Evolutionary conservation across 2,113 vertebrate genomes (phyloP), one percentile per base, ranked within the genome.

Genomic region (Gymnorhina tibicen): DNA sequence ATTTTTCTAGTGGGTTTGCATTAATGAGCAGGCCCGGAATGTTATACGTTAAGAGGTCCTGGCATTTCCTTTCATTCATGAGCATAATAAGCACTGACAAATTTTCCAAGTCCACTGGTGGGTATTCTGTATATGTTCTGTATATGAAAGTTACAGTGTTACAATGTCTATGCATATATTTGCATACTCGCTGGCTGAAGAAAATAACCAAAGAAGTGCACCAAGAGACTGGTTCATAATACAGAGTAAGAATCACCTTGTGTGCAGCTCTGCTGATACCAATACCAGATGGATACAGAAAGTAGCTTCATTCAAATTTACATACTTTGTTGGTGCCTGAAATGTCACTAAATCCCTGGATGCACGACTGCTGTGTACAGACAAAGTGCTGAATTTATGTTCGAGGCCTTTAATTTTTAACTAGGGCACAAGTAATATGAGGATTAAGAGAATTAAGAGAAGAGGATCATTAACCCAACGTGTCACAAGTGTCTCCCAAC

Each of bases 361-460:
- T 20, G 6, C 58, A 46, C 46, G 32, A 41, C 32, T 83, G 37
- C 15, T 87, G 50, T 50, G 16, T 53, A 35, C 41, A 87, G 60
- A 62, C 16, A 81, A 94, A 94, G 32, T 46, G 33, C n/a, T 13
- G 30, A 62, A 52, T 85, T 63, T 67, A 41, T 60, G 11, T 53
- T 80, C 6, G 10, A 87, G n/a, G 44, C 35, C 49, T 89, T 87
- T 49, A n/a, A 27, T 85, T 95, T 93, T 90, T 79, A 96, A 76
- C 62, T 85, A 44, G 52, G 58, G 16, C 59, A 62, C 37, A 90
- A 88, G 50, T 53, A 85, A 90, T 12, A 41, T 66, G 44, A 79
- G 59, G 49, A 88, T 87, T 91, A 73, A 75, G 33, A 87, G 53
- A 93, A 91, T 80, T 74, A 94, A 66, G 73, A n/a, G 67, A 91